Percentiles rank a stretch among this genome's conserved stretches.
These are phyloP conservation scores for Samia ricini DNA, from an alignment of 1,140 invertebrate species.

Conservation along the genomic window DNA sequence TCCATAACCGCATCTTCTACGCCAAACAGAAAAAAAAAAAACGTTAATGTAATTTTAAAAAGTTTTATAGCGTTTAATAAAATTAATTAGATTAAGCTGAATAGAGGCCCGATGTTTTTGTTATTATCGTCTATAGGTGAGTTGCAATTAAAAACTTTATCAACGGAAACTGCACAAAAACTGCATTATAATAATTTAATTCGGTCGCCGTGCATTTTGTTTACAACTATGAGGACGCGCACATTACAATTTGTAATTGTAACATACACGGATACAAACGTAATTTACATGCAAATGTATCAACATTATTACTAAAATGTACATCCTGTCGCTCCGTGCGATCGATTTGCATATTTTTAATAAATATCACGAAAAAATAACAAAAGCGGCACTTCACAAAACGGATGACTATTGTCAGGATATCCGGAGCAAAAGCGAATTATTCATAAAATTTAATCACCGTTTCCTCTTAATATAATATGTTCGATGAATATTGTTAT, in stretches of 20 bases:
- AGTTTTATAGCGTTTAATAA: too few species aligned
- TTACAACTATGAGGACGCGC: slow-evolving; percentile 47
- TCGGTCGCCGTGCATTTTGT: slow-evolving; percentile 44
- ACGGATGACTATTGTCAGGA: slow-evolving; percentile 59
- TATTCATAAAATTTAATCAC: slow-evolving; percentile 72
- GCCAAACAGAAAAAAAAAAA: too few species aligned
- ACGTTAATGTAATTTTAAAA: too few species aligned
- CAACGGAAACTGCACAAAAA: slow-evolving; percentile 11
- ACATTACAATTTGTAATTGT: slow-evolving; percentile 67
- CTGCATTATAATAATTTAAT: slow-evolving; percentile 20
- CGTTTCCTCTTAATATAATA: slow-evolving; percentile 63
- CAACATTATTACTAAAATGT: slow-evolving; percentile 70
- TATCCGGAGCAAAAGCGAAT: slow-evolving; percentile 64
- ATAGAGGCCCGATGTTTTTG: too few species aligned
- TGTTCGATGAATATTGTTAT: slow-evolving; percentile 18
- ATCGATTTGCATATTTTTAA: slow-evolving; percentile 77
- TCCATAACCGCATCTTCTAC: too few species aligned
- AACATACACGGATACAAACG: slow-evolving; percentile 61
- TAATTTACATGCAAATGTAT: slow-evolving; percentile 74
- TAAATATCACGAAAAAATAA: slow-evolving; percentile 63
- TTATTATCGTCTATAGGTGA: slow-evolving; percentile 6
- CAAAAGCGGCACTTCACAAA: slow-evolving; percentile 62
- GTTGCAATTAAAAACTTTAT: background rate
- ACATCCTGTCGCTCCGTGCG: slow-evolving; percentile 64
- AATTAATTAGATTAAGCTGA: too few species aligned